Conservation (phyloP, 1,140 invertebrate species). For the Lepidurus couesii region DNA sequence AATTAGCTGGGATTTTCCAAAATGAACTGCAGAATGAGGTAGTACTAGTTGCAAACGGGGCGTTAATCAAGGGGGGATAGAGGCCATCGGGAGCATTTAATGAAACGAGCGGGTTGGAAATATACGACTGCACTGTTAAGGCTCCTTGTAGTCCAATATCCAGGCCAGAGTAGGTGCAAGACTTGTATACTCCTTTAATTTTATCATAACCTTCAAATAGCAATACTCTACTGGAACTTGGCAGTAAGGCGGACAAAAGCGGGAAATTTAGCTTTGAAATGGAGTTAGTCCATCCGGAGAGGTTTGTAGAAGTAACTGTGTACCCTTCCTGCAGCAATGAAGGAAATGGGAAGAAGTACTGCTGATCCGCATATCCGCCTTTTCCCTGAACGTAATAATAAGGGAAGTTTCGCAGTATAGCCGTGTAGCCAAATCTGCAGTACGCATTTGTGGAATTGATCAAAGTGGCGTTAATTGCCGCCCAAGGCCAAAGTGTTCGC, state of each 20-base stretch:
- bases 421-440: neutral
- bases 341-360: neutral
- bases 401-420: neutral
- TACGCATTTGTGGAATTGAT: neutral
- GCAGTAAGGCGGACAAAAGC: neutral
- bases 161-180: neutral
- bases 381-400: neutral
- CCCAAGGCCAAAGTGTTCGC: neutral
- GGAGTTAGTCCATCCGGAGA: neutral
- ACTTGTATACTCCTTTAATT: neutral
- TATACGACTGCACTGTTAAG: neutral
- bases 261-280: neutral
- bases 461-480: neutral
- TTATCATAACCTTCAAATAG: neutral
- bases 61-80: neutral
- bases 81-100: neutral
- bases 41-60: neutral
- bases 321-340: neutral
- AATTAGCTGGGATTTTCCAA: neutral
- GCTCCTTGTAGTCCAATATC: neutral
- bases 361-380: neutral
- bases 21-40: neutral
- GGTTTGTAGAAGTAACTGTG: neutral
- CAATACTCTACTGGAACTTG: neutral
- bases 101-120: neutral